These are phyloP conservation scores for Catharus fuscescens DNA, from an alignment of 2,113 vertebrate genomes.

Conservation along the genomic window DNA sequence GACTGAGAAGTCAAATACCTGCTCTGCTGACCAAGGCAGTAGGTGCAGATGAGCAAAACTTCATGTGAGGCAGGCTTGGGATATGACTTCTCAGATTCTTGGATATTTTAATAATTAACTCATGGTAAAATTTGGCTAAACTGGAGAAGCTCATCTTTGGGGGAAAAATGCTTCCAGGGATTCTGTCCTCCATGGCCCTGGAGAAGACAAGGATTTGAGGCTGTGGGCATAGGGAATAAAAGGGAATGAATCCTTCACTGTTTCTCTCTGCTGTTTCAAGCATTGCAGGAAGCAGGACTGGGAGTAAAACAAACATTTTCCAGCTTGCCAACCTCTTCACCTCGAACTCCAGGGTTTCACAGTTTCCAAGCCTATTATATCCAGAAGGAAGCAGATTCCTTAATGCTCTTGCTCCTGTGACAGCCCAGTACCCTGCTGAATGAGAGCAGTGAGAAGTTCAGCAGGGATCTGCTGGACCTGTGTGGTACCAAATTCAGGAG, in stretches of 20 bases:
- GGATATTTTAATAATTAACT: background rate
- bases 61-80: background rate
- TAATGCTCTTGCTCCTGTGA: background rate
- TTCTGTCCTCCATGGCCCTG: background rate
- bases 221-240: background rate
- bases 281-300: background rate
- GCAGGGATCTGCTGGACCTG: background rate
- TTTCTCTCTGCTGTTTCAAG: background rate
- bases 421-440: background rate
- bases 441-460: background rate
- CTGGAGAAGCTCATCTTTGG: background rate
- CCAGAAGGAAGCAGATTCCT: background rate
- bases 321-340: background rate
- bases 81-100: background rate
- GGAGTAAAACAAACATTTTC: background rate
- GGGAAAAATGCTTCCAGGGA: background rate
- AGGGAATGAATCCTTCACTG: background rate
- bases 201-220: background rate
- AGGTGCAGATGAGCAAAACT: background rate
- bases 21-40: background rate
- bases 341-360: background rate
- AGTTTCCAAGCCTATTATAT: background rate
- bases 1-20: background rate
- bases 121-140: background rate
- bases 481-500: background rate